Evolutionary conservation across 2,888 invertebrate species (phyloP), one percentile per base, ranked within the genome.

Genomic region (Drosophila merina): DNA sequence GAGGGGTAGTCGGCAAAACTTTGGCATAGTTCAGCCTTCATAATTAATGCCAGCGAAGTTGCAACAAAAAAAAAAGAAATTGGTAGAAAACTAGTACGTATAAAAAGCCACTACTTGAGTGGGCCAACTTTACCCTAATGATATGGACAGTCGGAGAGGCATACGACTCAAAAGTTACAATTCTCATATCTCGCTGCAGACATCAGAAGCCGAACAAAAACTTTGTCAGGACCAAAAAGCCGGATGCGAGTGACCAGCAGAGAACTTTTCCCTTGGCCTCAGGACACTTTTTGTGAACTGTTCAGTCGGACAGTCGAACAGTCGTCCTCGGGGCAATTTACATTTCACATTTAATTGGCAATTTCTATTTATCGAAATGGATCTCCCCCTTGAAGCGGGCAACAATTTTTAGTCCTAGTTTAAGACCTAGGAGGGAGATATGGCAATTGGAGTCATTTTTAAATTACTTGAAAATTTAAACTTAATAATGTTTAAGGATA

Each of bases 281-380:
- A 42, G 54, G 69, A 75, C 69, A 75, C 57, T 68, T 55, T 56
- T 64, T 52, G 36, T 59, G 57, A 69, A 50, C 60, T 70, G 70
- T 60, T 69, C 40, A 42, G 20, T 42, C 69, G 66, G 47, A 42
- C 52, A 51, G 52, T 54, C 70, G 49, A 33, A 45, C 6, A 6
- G 40, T 20, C 40, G 40, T 14, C 60, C 50, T 54, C 54, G 45
- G 54, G 69, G 60, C 70, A 54, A 70, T 70, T 70, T 70, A 50
- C 70, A 70, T 70, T 69, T 69, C 54, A 50, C 70, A 69, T 70
- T 70, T 70, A 70, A 70, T 70, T 70, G 69, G 70, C 69, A 69
- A 69, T 70, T 68, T 68, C 57, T 67, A 68, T 48, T 60, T 68
- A 68, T 69, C 54, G 49, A 68, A 54, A 36, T 49, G 25, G 49